Conservation (phyloP, 2,888 invertebrate genomes). For the Idaea biselata region DNA sequence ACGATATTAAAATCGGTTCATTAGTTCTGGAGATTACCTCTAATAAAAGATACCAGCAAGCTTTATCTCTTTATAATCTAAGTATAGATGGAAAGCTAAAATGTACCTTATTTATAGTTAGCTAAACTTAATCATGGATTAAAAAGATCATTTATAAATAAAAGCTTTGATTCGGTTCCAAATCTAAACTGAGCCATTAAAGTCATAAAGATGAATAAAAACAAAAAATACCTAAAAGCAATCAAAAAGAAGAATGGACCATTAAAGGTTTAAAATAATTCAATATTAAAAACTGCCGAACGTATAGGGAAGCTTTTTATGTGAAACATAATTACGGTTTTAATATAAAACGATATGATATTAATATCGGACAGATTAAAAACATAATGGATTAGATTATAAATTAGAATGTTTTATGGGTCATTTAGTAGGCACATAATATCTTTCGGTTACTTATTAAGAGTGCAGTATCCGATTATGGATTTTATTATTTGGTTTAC, state of each 20-base stretch:
- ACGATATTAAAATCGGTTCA: too few species aligned
- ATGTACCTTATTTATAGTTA: background rate
- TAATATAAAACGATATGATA: conserved; percentile 71
- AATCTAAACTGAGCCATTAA: background rate
- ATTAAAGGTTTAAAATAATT: conserved; percentile 63
- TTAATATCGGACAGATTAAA: conserved; percentile 73
- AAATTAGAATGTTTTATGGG: conserved; percentile 72
- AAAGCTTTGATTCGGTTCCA: background rate
- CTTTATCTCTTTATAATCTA: too few species aligned
- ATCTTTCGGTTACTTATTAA: conserved; percentile 49
- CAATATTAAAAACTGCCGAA: conserved; percentile 60
- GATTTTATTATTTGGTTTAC: conserved; percentile 18
- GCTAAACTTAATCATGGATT: background rate
- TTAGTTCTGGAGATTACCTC: too few species aligned
- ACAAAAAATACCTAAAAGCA: conserved; percentile 28
- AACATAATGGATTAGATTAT: conserved; percentile 62
- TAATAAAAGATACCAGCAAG: too few species aligned
- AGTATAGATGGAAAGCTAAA: too few species aligned
- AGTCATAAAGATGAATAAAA: background rate
- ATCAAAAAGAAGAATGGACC: conserved; percentile 62
- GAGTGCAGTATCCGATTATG: conserved; percentile 18
- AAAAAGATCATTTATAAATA: background rate
- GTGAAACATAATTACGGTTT: conserved; percentile 73
- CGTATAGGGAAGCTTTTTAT: conserved; percentile 63
- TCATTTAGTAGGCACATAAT: conserved; percentile 60